phyloP scores from a whole-genome alignment of 2,113 vertebrate genomes.

The Hippolais icterina region DNA sequence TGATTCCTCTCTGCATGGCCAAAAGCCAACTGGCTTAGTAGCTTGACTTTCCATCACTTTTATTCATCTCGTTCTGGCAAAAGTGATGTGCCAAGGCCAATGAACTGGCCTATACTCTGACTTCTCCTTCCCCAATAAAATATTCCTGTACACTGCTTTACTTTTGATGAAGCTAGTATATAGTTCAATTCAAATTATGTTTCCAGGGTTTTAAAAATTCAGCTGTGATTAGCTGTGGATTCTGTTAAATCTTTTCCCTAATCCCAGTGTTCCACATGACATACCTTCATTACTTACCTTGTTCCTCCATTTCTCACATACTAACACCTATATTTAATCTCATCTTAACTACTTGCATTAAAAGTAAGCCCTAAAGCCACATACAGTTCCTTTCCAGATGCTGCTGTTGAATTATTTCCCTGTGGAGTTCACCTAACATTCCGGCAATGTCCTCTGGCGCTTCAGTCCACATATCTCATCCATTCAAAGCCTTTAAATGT shows the following conservation, averaged over 20 bases:
- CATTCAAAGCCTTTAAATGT: constrained; percentile 65
- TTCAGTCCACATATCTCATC: constrained; percentile 56
- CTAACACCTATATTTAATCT: constrained; percentile 74
- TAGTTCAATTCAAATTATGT: constrained; percentile 42
- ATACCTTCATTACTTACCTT: constrained; percentile 57
- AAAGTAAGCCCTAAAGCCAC: constrained; percentile 65
- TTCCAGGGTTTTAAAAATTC: constrained; percentile 54
- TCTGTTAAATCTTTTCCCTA: constrained; percentile 56
- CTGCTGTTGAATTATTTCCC: constrained; percentile 73
- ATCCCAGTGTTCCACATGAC: constrained; percentile 43
- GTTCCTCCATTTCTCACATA: constrained; percentile 52
- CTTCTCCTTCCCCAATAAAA: background rate
- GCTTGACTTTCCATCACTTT: background rate
- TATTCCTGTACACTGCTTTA: background rate
- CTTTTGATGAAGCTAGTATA: constrained; percentile 24
- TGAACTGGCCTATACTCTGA: background rate
- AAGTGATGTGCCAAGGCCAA: background rate
- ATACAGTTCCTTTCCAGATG: constrained; percentile 76
- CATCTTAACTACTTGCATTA: constrained; percentile 74
- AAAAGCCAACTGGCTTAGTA: background rate
- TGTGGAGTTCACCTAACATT: constrained; percentile 66
- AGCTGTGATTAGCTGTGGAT: constrained; percentile 47
- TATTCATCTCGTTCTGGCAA: background rate
- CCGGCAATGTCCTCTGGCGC: constrained; percentile 63
- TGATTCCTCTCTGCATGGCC: background rate